Evolutionary conservation across 2,888 invertebrate genomes (phyloP), one percentile per base, ranked within the genome.

Genomic region (Ectemnius continuus): DNA sequence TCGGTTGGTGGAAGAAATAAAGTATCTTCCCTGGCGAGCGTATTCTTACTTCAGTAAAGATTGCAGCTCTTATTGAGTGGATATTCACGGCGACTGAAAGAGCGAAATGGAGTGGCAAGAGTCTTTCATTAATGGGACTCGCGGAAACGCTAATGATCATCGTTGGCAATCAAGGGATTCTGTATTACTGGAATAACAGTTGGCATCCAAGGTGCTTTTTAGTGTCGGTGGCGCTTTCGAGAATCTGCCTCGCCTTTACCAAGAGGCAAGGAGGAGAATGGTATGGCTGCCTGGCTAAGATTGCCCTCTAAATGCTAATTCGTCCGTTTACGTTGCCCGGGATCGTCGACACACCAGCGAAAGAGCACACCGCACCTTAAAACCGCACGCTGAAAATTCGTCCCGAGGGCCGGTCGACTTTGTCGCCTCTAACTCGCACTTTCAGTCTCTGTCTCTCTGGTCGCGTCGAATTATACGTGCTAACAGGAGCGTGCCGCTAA

Each of bases 271-370:
- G 45, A 56, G 36, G 48, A 61, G 36, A 23, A 6, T 6, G 4
- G 11, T n/a, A 64, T 20, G 20, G 56, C 56, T 20, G 62, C 56
- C 28, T 47, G 78, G 70, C 75, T 68, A 81, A 81, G 80, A 83
- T 86, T 80, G 79, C 80, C 77, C 78, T 86, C 80, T 85, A 86
- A 86, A 86, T 86, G 86, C 85, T 86, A 85, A 86, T 86, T 83
- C 80, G 75, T 80, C 79, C 84, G 83, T 86, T 85, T 81, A 81
- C 83, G 67, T 74, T 60, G 70, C 73, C 73, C 14, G 72, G 69
- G 70, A 79, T 81, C 76, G 67, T 69, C 74, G 62, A 73, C 75
- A 62, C 71, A 69, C 68, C 4, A 14, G 5, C 52, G 52, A 52
- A 13, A 52, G 16, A 52, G 5, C 52, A 36, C 67, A 48, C 20